Conservation (phyloP, 2,888 invertebrate species). For the Melinaea marsaeus region DNA sequence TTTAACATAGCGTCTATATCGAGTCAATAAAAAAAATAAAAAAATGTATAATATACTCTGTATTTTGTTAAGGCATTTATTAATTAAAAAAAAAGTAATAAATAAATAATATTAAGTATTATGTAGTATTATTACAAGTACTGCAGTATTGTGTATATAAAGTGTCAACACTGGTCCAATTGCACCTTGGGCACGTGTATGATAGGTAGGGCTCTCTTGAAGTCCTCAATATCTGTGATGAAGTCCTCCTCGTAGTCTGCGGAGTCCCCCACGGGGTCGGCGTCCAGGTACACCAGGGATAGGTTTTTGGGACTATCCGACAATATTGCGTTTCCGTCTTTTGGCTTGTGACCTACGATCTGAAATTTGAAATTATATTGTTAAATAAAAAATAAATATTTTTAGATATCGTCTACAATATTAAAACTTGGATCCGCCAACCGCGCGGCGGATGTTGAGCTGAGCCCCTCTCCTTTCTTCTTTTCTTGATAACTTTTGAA, state of each 20-base stretch:
- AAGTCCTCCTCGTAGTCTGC: slow-evolving; percentile 48
- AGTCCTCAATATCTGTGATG: slow-evolving; percentile 49
- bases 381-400: not conserved
- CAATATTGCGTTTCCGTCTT: slow-evolving; percentile 32
- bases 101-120: not conserved
- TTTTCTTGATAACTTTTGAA: no score
- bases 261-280: slow-evolving; percentile 46
- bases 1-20: not conserved
- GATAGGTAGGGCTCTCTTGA: slow-evolving; percentile 47
- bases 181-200: slow-evolving; percentile 47
- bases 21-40: no score
- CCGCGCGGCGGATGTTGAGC: no score
- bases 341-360: slow-evolving; percentile 60
- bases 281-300: slow-evolving; percentile 49
- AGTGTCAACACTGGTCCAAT: slow-evolving; percentile 50
- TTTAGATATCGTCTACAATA: not conserved
- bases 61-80: no score
- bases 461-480: no score
- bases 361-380: slow-evolving; percentile 28
- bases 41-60: no score
- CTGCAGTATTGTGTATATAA: not conserved
- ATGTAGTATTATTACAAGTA: not conserved
- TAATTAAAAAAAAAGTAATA: not conserved
- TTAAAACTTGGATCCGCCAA: no score
- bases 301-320: slow-evolving; percentile 39